Base-by-base conservation (phyloP, 2,113 vertebrate species). In the Potamarius usumacintae region DNA sequence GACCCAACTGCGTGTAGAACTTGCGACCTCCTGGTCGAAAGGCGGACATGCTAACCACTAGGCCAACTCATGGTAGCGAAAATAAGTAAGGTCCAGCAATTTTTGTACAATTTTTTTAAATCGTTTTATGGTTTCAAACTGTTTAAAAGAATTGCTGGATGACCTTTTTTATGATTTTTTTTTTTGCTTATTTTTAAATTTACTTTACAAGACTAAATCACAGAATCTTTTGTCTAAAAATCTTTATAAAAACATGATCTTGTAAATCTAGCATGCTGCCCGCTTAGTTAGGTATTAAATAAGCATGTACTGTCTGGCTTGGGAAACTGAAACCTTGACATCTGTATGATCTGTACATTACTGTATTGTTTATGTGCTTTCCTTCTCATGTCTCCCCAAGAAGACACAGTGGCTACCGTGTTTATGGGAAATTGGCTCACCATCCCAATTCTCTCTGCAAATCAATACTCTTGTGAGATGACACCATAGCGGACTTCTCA, bases 391-490 rank as follows among this genome's bases (percentile, higher is more conserved):
- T 95, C 95, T 95, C 91, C 94, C 84, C 83, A 93, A 94, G 88
- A 92, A 92, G 95, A 95, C 95, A 91, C 94, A 93, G 92, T 92
- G 95, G 95, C 95, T 95, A 86, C 94, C 93, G 86, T 94, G 95
- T 96, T 97, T 97, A 97, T 97, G 96, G 96, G 96, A 97, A 97
- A 95, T 95, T 94, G 92, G 91, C 95, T 96, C 95, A 93, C 94
- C 95, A 96, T 96, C 95, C 96, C 92, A 95, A 95, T 95, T 94
- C 92, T 96, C 96, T 93, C 91, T 86, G 89, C 92, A 93, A 96
- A 98, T 99, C 97, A 95, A 97, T 97, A 97, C 96, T 94, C 94
- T 93, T 94, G 96, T 96, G 95, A 95, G 96, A 96, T 96, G 97
- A 97, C 96, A 97, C 95, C 92, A 89, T 95, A 95, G 95, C 94